Evolutionary conservation across 2,888 invertebrate species (phyloP), one percentile per base, ranked within the genome.

Genomic region (Drosophila meridiana): DNA sequence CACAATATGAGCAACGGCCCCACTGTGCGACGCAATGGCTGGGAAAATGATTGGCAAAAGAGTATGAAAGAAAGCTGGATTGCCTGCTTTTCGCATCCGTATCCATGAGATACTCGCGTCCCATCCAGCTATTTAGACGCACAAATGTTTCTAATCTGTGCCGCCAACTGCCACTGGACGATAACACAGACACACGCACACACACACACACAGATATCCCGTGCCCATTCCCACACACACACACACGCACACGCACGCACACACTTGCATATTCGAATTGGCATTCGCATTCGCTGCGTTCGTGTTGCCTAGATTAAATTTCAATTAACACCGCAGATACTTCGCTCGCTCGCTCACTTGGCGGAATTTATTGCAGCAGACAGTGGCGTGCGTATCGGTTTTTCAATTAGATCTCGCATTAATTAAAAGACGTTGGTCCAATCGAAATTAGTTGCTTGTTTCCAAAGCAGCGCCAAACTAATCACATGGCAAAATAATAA

Each of bases 131-230:
- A 83, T 87, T 83, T 83, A 81, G 79, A 74, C 82, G 73, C 82
- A 87, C 84, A 84, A 86, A 85, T 84, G 87, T 84, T 84, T 87
- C 87, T 87, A 84, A 84, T 84, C 84, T 87, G 85, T 79, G 85
- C 85, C 83, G 84, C 73, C 76, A 72, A 70, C 75, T 69, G 75
- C 69, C 72, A 65, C 70, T 68, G 66, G 53, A 74, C 82, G 80
- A 85, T 77, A 80, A 80, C 57, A 79, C 75, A 26, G 65, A 66
- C 50, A 50, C 50, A 50, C 43, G n/a, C 42, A 3, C 48, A 50
- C 13, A 9, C 32, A 32, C 34, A 50, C 50, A 50, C 9, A 50
- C 52, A 76, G 11, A 2, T 80, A 76, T 70, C 66, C 81, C 78
- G 76, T 77, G 47, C 68, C 47, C 72, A 70, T 76, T 78, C 78